Base-by-base conservation (phyloP, 2,113 vertebrate species). In the Triplophysa rosa region DNA sequence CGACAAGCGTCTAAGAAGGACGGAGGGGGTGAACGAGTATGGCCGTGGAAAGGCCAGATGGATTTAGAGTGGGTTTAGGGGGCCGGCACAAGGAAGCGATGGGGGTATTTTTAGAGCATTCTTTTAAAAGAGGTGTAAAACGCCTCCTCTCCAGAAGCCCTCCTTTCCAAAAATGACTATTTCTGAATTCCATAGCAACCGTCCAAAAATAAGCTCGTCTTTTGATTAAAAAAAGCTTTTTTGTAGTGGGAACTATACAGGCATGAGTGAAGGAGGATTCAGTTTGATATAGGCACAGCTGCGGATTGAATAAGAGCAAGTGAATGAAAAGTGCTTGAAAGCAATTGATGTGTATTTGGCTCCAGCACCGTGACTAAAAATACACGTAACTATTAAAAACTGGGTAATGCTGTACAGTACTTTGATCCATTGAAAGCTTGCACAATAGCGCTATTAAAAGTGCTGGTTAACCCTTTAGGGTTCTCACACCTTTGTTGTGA, bases 161-260 rank as follows among this genome's bases (percentile, higher is more conserved):
- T 45, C 66, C 45, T 67, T 45, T 71, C 40, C 23, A 19, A 65
- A 52, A 74, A 83, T 69, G 64, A 67, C 67, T 47, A 56, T 86
- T 86, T 80, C 74, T 84, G 59, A 40, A 84, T 84, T 79, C 80
- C 80, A 79, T 80, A 82, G 80, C 85, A 83, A 84, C 74, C 47
- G 24, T 49, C 82, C 65, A 45, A 86, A 84, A 86, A 84, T 84
- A 82, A 82, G 45, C 77, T 47, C 62, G 26, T 68, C 23, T 70
- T 24, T 59, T 77, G 66, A 71, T 74, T 80, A 37, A 24, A 77
- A 68, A 67, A 65, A 16, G 29, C 23, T 9, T 61, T 37, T 45
- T 40, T 47, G 16, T 67, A 12, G n/a, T 8, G 26, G 23, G 37
- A 40, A 52, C 14, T 54, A 24, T 52, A 54, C 16, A 56, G 52